Conservation (phyloP, 2,888 invertebrate genomes). For the Leucoptera coffeella region DNA sequence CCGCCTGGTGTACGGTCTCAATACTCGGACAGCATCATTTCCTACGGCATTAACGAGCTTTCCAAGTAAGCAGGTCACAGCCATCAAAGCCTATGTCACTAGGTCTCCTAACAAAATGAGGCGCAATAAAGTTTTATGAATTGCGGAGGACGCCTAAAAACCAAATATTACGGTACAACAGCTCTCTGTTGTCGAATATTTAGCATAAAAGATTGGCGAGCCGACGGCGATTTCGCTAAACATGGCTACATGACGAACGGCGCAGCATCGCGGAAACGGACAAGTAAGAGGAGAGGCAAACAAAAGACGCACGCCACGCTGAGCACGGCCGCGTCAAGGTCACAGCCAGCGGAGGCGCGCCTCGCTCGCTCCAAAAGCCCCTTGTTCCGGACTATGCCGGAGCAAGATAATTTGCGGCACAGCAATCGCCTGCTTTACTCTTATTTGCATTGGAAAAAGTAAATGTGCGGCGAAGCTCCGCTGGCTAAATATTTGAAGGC, state of each 20-base stretch:
- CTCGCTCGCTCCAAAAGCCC: too few species aligned
- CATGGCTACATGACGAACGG: not conserved
- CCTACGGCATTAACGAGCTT: not conserved
- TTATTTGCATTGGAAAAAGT: too few species aligned
- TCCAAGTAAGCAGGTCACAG: not conserved
- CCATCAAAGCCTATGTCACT: not conserved
- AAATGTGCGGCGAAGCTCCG: constrained; percentile 7
- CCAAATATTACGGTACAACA: too few species aligned
- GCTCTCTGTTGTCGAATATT: too few species aligned
- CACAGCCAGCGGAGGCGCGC: too few species aligned
- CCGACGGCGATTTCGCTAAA: not conserved
- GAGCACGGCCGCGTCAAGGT: constrained; percentile 7
- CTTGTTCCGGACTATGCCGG: too few species aligned
- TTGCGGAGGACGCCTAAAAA: too few species aligned
- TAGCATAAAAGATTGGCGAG: too few species aligned
- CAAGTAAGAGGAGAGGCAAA: constrained; percentile 10
- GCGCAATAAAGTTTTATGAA: constrained; percentile 4
- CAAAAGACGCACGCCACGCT: constrained; percentile 13
- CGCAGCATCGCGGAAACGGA: constrained; percentile 11
- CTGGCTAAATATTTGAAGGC: constrained; percentile 25
- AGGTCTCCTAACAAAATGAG: too few species aligned
- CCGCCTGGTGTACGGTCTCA: constrained; percentile 7
- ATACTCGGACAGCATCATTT: constrained; percentile 2
- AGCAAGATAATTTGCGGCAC: too few species aligned
- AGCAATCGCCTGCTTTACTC: too few species aligned